Evolutionary conservation across 2,888 invertebrate genomes (phyloP).

Genomic region (Julus scanicus): DNA sequence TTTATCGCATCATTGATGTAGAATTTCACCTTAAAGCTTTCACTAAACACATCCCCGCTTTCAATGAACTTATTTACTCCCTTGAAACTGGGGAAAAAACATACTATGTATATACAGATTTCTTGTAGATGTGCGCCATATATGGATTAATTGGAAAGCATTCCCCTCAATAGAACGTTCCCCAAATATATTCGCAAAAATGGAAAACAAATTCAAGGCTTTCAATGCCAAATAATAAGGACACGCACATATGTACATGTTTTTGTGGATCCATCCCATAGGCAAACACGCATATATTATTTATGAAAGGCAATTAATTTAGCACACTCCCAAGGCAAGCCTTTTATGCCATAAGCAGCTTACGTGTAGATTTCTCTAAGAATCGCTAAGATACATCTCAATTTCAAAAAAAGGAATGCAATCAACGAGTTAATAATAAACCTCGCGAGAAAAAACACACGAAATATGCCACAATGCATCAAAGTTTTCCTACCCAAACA

Average conservation of each 20-base stretch:
- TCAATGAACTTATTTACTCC: neutral
- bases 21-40: neutral
- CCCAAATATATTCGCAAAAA: neutral
- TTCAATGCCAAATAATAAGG: neutral
- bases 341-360: conserved; percentile 18
- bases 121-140: neutral
- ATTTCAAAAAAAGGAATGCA: neutral
- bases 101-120: neutral
- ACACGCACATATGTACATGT: neutral
- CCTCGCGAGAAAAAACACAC: neutral
- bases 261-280: neutral
- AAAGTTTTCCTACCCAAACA: neutral
- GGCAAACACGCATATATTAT: neutral
- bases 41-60: neutral
- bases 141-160: conserved; percentile 20
- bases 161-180: neutral
- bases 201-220: conserved; percentile 23
- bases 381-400: neutral
- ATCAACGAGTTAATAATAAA: neutral
- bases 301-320: conserved; percentile 32
- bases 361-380: neutral
- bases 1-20: neutral
- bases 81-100: neutral
- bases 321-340: neutral
- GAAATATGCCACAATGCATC: conserved; percentile 19